Percentiles rank a stretch among this genome's conserved stretches.
These are phyloP conservation scores for Pterostichus madidus DNA, from an alignment of 2,888 invertebrate species.

Conservation along the genomic window DNA sequence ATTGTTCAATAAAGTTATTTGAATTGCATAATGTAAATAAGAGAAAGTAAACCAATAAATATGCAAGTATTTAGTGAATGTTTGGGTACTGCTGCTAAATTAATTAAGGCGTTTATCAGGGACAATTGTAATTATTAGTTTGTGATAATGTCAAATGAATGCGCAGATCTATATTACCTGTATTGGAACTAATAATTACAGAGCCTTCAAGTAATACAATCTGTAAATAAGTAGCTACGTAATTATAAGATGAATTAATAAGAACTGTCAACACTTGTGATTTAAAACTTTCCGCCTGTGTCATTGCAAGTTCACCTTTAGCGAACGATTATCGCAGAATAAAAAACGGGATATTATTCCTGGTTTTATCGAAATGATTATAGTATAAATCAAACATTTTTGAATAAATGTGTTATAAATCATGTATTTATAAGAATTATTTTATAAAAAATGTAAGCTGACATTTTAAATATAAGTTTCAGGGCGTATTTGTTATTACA, in stretches of 20 bases:
- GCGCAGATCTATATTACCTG: slow-evolving; percentile 54
- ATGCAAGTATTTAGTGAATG: slow-evolving; percentile 13
- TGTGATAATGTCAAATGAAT: slow-evolving; percentile 60
- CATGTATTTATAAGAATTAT: slow-evolving; percentile 32
- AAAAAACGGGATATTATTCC: background rate
- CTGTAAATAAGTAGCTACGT: slow-evolving; percentile 51
- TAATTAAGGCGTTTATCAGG: slow-evolving; percentile 26
- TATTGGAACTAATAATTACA: slow-evolving; percentile 57
- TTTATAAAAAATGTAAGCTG: slow-evolving; percentile 33
- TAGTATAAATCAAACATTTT: slow-evolving; percentile 50
- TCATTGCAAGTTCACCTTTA: slow-evolving; percentile 12
- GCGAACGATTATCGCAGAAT: slow-evolving; percentile 6
- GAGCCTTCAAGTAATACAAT: slow-evolving; percentile 43
- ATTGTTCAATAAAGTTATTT: background rate
- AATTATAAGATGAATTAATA: slow-evolving; percentile 60
- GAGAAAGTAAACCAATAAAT: slow-evolving; percentile 22
- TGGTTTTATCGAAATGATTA: slow-evolving; percentile 16
- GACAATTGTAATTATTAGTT: slow-evolving; percentile 59
- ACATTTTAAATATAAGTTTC: slow-evolving; percentile 38
- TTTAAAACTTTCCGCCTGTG: slow-evolving; percentile 50
- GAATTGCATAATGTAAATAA: background rate
- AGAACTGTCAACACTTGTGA: slow-evolving; percentile 63
- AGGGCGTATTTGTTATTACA: slow-evolving; percentile 3
- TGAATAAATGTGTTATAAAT: slow-evolving; percentile 31
- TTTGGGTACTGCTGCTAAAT: slow-evolving; percentile 3